Evolutionary conservation across 2,797 vertebrate species (phyloP).

Genomic region (Micromesistius poutassou): DNA sequence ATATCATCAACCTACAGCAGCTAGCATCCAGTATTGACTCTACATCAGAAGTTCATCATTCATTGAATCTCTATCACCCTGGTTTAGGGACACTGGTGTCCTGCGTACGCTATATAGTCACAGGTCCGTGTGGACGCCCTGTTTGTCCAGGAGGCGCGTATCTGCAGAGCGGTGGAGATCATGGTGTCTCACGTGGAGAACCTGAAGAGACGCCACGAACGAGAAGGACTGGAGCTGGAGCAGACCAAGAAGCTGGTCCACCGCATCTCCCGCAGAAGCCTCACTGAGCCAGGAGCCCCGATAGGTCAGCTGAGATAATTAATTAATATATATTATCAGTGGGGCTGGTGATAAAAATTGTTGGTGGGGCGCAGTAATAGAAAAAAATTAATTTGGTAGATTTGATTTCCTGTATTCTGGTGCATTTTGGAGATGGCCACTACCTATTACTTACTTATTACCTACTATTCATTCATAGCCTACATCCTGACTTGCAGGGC

Average conservation of each 20-base stretch:
- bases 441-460: no score
- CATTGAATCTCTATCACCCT: neutral
- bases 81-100: neutral
- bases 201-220: slow-evolving; percentile 70
- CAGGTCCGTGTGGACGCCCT: neutral
- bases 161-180: slow-evolving; percentile 79
- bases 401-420: no score
- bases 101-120: neutral
- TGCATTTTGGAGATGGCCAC: no score
- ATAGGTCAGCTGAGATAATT: slow-evolving; percentile 40
- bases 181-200: slow-evolving; percentile 86
- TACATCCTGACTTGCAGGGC: no score
- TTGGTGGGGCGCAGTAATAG: no score
- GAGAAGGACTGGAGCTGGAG: slow-evolving; percentile 73
- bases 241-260: slow-evolving; percentile 76
- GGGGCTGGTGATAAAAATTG: no score
- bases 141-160: slow-evolving; percentile 75
- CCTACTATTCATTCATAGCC: no score
- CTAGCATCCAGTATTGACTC: neutral
- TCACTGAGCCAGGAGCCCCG: slow-evolving; percentile 56
- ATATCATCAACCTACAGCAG: neutral
- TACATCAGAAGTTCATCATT: neutral
- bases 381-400: no score
- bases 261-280: slow-evolving; percentile 64
- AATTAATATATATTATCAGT: no score